These are phyloP conservation scores for Calidris pygmaea DNA, from an alignment of 2,113 vertebrate species.

Conservation along the genomic window DNA sequence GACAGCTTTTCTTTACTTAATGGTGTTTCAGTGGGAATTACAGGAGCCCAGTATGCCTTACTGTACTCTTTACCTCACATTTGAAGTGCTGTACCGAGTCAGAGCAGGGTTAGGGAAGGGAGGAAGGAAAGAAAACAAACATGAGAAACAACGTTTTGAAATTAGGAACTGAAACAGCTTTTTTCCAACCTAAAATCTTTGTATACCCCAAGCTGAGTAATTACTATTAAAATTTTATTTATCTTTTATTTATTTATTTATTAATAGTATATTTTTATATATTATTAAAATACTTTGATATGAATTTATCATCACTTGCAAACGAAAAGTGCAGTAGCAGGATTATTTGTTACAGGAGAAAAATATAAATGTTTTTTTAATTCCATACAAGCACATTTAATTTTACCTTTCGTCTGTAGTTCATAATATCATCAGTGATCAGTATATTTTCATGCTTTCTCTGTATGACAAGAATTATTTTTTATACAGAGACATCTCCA, in stretches of 20 bases:
- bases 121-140: neutral
- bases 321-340: neutral
- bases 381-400: neutral
- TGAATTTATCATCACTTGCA: neutral
- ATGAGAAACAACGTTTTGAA: neutral
- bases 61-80: neutral
- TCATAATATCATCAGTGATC: neutral
- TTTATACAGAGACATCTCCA: neutral
- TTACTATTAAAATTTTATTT: neutral
- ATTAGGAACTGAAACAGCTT: neutral
- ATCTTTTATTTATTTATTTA: too few species aligned
- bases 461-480: neutral
- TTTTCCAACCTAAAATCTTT: neutral
- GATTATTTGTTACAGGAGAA: neutral
- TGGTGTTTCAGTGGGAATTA: slow-evolving; percentile 45
- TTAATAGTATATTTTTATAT: too few species aligned
- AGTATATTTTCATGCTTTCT: neutral
- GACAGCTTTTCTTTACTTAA: slow-evolving; percentile 23
- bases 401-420: neutral
- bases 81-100: neutral
- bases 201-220: neutral
- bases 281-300: too few species aligned
- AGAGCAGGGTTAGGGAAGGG: neutral
- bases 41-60: neutral
- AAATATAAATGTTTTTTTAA: neutral